Evolutionary conservation across 2,797 vertebrate species (phyloP), one percentile per base, ranked within the genome.

Genomic region (Pempheris klunzingeri): DNA sequence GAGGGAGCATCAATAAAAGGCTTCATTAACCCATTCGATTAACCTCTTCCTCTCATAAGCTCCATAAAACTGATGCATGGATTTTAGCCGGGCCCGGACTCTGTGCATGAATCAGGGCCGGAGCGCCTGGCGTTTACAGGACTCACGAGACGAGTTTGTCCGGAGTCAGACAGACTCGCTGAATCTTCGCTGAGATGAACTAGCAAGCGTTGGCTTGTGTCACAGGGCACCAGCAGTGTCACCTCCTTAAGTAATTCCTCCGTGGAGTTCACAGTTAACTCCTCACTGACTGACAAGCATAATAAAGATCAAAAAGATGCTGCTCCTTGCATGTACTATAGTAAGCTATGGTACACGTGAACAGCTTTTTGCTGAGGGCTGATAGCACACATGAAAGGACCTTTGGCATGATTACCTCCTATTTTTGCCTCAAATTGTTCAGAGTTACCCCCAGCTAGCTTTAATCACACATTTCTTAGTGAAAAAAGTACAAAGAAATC

Each of bases 11-110:
- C 81, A 66, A 88, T 94, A 92, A 93, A 94, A 92, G 22, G 90
- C 87, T 82, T 92, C 90, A 92, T 94, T 92, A 92, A 92, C 73
- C 88, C 72, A 39, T 90, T 90, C 79, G 81, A 92, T 92, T 92
- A 93, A 93, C 90, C 92, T 89, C 82, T 67, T 84, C 83, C 80
- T 82, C 87, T 84, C 87, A 72, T 83, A 79, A 87, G 87, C 83
- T 43, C 78, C 79, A 86, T 91, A 87, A 92, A 92, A 81, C 46
- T 46, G 77, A 84, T 76, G 69, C 76, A 61, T 80, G 76, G 55
- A 64, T 87, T 88, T 83, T 43, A 49, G 47, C 52, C 18, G 0
- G 38, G 57, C 55, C n/a, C 6, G 13, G 54, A 58, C 41, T 67
- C 17, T 14, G 38, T 11, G 6, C 57, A 86, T 84, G 79, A 91